Evolutionary conservation across 2,888 invertebrate genomes (phyloP).

Genomic region (Sesamia inferens): DNA sequence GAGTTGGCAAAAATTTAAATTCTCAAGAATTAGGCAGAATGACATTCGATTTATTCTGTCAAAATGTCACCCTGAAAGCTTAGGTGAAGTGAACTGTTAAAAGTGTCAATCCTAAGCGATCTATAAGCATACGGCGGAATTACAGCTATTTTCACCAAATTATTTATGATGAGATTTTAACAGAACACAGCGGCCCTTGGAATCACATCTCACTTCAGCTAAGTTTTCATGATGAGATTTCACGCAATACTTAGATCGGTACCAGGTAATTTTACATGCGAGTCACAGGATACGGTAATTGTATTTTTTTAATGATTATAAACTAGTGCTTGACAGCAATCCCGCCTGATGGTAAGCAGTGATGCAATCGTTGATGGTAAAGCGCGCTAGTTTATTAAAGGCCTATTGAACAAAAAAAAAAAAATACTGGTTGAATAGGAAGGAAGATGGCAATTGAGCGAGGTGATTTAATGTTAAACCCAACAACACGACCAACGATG

Average conservation of each 20-base stretch:
- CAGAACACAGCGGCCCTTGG: background rate
- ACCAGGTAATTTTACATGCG: background rate
- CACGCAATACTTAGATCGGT: background rate
- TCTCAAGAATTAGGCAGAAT: background rate
- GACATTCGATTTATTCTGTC: background rate
- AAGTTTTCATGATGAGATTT: background rate
- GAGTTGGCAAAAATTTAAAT: background rate
- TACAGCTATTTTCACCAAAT: background rate
- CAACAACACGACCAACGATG: too few relatives aligned
- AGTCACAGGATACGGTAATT: constrained; percentile 8
- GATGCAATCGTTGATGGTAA: too few relatives aligned
- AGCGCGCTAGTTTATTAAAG: too few relatives aligned
- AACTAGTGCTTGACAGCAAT: too few relatives aligned
- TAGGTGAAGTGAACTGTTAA: background rate
- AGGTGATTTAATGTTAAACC: too few relatives aligned
- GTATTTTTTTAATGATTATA: too few relatives aligned
- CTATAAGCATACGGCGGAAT: background rate
- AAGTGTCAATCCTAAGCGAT: background rate
- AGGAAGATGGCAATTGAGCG: too few relatives aligned
- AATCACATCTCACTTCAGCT: background rate
- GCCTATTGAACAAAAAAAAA: too few relatives aligned
- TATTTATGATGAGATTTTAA: too few relatives aligned
- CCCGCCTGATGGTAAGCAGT: too few relatives aligned
- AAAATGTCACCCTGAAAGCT: background rate
- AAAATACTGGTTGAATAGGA: too few relatives aligned